Evolutionary conservation across 2,888 invertebrate species (phyloP).

Genomic region (Rhaphigaster nebulosa): DNA sequence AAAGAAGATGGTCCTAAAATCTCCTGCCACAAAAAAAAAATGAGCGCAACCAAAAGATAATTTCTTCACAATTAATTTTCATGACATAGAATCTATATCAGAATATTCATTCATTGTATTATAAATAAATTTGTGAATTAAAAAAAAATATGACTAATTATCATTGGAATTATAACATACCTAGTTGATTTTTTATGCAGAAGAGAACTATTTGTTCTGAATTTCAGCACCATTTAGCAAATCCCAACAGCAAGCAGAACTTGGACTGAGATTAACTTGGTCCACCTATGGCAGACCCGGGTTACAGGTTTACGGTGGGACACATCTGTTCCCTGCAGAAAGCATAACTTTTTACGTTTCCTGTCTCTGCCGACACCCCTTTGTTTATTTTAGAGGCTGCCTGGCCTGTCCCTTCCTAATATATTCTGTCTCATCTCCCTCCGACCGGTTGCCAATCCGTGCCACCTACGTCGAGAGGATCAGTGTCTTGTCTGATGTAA

Average conservation of each 20-base stretch:
- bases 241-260: not conserved
- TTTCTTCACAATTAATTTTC: too few species aligned
- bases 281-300: not conserved
- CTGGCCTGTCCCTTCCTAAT: not conserved
- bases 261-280: not conserved
- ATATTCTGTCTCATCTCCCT: slow-evolving; percentile 1
- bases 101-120: too few species aligned
- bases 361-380: not conserved
- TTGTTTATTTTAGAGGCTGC: slow-evolving; percentile 41
- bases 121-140: too few species aligned
- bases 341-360: slow-evolving; percentile 50
- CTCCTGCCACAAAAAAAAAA: too few species aligned
- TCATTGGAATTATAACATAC: too few species aligned
- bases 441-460: not conserved
- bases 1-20: too few species aligned
- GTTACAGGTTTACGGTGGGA: not conserved
- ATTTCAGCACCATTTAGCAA: not conserved
- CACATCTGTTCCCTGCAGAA: slow-evolving; percentile 47
- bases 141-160: too few species aligned
- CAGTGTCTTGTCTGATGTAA: not conserved
- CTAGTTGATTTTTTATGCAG: too few species aligned
- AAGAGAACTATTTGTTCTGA: too few species aligned
- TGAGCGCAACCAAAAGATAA: too few species aligned
- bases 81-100: too few species aligned
- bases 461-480: not conserved